Evolutionary conservation across 2,113 vertebrate genomes (phyloP), one percentile per base, ranked within the genome.

Genomic region (Gallinago undulata): DNA sequence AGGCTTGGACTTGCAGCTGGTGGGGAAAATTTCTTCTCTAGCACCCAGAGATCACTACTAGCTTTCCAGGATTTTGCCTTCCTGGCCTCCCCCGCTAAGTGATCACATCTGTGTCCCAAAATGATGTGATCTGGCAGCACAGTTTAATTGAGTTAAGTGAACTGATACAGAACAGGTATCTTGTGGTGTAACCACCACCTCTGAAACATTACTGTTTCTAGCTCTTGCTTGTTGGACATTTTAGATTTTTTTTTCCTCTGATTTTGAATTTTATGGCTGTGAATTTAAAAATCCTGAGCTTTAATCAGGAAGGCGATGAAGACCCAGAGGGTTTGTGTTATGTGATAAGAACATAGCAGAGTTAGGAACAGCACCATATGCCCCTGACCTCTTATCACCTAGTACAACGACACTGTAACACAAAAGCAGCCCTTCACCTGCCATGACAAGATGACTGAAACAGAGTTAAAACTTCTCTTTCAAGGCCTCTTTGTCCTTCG

Each of bases 351-450:
- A 45, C 55, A 13, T 7, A 62, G 68, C 62, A 30, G 75, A 87
- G 48, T 64, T 59, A 89, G 91, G 84, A 82, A 37, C 4, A 48
- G 89, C 84, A 66, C 50, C 4, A 0, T 37, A 25, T 1, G 19
- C 81, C 84, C 87, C 84, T 81, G 93, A 93, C 96, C 87, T 83
- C 70, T 87, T 72, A 93, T 82, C 87, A 53, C 48, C 69, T 41
- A 6, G 18, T 3, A 19, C 23, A 6, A 56, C 0, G 13, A 17
- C 1, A 0, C 15, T 31, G 41, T 4, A 13, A 75, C 76, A 10
- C 6, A 66, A 73, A 89, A 87, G 72, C 90, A 91, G 48, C 80
- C 30, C 74, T 72, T 94, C 59, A 16, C 81, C 94, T 24, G 55
- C 74, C 63, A 47, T 1, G 31, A 73, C 87, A 64, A 56, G 66